A percentile compares a stretch with the other conserved stretches of the same genome.
phyloP scores from a whole-genome alignment of 2,888 invertebrate species.

The Heliconius charithonia region DNA sequence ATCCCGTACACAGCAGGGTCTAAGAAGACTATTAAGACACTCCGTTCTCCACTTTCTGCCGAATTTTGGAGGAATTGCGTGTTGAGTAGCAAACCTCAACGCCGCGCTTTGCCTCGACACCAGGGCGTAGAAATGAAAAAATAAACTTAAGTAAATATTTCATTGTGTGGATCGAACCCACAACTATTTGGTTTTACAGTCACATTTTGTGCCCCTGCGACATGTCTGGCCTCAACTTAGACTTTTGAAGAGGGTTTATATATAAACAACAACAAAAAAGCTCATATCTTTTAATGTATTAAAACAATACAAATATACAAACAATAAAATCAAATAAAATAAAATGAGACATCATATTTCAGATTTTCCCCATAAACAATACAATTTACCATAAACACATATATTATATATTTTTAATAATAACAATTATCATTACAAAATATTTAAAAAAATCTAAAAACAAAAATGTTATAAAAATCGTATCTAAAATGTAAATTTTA shows the following conservation, averaged over 20 bases:
- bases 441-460: background rate
- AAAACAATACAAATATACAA: slow-evolving; percentile 16
- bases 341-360: background rate
- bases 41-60: no score
- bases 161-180: no score
- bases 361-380: background rate
- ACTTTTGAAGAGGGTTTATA: background rate
- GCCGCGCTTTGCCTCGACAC: no score
- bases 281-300: slow-evolving; percentile 22
- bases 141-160: no score
- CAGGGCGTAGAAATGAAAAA: no score
- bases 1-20: no score
- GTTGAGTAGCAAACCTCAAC: no score
- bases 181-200: no score
- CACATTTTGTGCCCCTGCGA: no score
- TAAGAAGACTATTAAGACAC: no score
- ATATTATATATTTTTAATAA: background rate
- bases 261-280: slow-evolving; percentile 1
- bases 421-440: background rate
- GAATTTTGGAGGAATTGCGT: no score
- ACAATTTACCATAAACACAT: background rate
- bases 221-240: no score
- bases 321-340: background rate
- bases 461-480: background rate
- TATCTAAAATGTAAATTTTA: slow-evolving; percentile 1